phyloP scores from a whole-genome alignment of 2,888 invertebrate species.

The Clanis bilineata region DNA sequence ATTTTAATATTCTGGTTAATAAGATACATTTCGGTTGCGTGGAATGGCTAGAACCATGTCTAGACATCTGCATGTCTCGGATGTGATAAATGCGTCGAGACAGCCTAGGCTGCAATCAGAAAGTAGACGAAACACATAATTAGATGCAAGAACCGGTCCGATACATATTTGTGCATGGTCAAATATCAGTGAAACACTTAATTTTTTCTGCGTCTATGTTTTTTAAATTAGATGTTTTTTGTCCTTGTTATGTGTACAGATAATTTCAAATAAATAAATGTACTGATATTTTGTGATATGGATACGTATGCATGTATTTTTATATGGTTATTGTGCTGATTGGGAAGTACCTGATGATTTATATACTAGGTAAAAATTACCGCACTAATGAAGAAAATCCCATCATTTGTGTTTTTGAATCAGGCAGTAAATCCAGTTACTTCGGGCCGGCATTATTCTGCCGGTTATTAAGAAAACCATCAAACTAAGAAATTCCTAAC shows the following conservation, averaged over 20 bases:
- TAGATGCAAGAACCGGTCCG: slow-evolving; percentile 17
- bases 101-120: slow-evolving; percentile 27
- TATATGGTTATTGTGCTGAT: neutral
- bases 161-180: slow-evolving; percentile 1
- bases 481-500: no score
- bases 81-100: slow-evolving; percentile 20
- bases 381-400: no score
- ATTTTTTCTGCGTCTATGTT: slow-evolving; percentile 12
- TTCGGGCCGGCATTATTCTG: no score
- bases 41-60: neutral
- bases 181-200: slow-evolving; percentile 14
- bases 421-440: no score
- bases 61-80: slow-evolving; percentile 2
- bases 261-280: neutral
- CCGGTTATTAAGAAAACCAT: no score
- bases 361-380: no score
- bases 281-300: neutral
- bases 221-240: slow-evolving; percentile 1
- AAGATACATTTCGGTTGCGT: neutral
- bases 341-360: neutral
- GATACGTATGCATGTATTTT: neutral
- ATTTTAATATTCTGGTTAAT: neutral
- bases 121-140: slow-evolving; percentile 30
- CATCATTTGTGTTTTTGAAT: no score
- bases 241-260: neutral